Base-by-base conservation (phyloP, 1,140 invertebrate species). In the Drosophila pachea region DNA sequence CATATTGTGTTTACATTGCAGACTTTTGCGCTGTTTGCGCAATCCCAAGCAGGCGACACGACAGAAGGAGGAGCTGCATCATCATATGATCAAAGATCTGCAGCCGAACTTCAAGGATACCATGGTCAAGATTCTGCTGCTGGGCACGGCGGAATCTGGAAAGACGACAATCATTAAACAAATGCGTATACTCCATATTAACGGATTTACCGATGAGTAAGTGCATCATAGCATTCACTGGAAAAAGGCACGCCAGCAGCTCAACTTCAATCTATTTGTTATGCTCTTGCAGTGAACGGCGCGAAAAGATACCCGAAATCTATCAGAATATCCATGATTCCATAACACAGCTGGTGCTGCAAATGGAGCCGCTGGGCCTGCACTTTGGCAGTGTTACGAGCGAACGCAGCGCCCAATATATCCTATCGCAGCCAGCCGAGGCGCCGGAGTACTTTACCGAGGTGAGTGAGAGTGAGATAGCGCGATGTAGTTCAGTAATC, bases 141-240 rank as follows among this genome's bases (percentile, higher is more conserved):
- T 95, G 4, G 94, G 94, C 43, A 92, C 93, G 0, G 93, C 93
- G 0, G 93, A 94, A 73, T 92, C 93, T 16, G 93, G 93, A 8
- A 96, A 96, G 87, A 94, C 94, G 0, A 96, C 95, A 0, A 95
- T 96, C 42, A 92, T 95, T 11, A 95, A 95, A 79, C 95, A 96
- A 89, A 95, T 96, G 95, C 94, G 93, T 86, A 95, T 95, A 73
- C 88, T 95, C 45, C 94, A 95, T 74, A 92, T 94, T 35, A 92
- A 94, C 75, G 94, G 93, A 56, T 95, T 94, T 73, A 91, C 91
- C 12, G 89, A 91, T 16, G 91, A 92, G 93, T 93, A 91, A 90
- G 88, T 90, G 33, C 0, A n/a, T 14, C 45, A 56, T 36, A 7
- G 0, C 8, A 22, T 22, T 3, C 22, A 22, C 3, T 22, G 1